Percentiles rank a stretch among this genome's conserved stretches.
Evolutionary conservation across 2,797 vertebrate species (phyloP).

Genomic region (Enteromius argenteus): DNA sequence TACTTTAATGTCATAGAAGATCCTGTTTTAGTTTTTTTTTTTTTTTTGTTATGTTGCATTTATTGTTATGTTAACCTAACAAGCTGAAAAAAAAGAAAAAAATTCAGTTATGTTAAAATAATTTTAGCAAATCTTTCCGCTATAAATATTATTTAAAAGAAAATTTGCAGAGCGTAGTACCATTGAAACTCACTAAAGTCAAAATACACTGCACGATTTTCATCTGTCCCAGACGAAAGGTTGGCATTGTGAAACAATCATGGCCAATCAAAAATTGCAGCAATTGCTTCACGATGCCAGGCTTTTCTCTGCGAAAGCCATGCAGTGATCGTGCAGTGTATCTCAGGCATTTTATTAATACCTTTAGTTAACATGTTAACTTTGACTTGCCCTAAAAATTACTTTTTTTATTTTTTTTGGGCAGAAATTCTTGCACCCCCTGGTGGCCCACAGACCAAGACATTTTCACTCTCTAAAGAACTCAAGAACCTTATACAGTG

Average conservation of each 20-base stretch:
- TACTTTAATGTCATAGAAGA: background rate
- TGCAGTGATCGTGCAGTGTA: no score
- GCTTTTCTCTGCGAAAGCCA: no score
- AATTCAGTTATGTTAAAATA: background rate
- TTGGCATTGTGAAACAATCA: no score
- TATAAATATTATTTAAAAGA: background rate
- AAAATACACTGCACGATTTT: no score
- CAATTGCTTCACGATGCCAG: no score
- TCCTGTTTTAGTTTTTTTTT: background rate
- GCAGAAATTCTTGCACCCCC: background rate
- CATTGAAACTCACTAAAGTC: background rate
- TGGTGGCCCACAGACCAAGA: background rate
- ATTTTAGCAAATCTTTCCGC: fast-evolving
- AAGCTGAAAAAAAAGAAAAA: background rate
- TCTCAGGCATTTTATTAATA: no score
- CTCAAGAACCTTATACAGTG: background rate
- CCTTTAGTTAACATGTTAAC: background rate
- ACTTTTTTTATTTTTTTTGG: background rate
- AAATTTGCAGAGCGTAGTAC: background rate
- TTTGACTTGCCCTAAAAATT: background rate
- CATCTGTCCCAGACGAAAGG: no score
- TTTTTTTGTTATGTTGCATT: no score
- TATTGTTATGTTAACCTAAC: no score
- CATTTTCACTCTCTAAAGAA: background rate
- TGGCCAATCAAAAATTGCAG: no score